A percentile compares a stretch with the other conserved stretches of the same genome.
Conservation (phyloP, 2,113 vertebrate genomes). For the Ictalurus punctatus region DNA sequence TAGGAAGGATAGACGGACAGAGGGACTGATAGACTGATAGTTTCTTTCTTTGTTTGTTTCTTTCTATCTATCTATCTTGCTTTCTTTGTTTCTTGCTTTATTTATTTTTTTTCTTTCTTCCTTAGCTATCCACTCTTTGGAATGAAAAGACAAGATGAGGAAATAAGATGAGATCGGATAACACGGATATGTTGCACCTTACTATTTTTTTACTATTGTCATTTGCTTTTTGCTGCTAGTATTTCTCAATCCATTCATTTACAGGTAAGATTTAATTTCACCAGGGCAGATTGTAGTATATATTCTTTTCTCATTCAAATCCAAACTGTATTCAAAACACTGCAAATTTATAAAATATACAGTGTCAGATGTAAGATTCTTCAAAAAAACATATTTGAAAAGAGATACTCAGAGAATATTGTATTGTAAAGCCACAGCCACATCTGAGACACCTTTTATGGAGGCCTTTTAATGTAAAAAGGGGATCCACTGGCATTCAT, state of each 20-base stretch:
- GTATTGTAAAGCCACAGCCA: conserved; percentile 25
- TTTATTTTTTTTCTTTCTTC: not conserved
- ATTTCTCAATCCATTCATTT: not conserved
- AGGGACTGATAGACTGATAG: not conserved
- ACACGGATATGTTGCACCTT: not conserved
- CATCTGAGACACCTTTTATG: conserved; percentile 8
- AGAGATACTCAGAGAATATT: conserved; percentile 3
- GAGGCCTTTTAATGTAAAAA: not conserved
- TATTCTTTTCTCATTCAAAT: not conserved
- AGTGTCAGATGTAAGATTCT: too few relatives aligned
- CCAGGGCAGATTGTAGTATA: not conserved
- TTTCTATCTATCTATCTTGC: not conserved
- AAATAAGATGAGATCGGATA: not conserved
- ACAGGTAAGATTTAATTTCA: not conserved
- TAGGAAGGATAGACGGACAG: not conserved
- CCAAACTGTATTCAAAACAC: not conserved
- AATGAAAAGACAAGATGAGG: not conserved
- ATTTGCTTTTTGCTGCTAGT: not conserved
- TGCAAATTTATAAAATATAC: not conserved
- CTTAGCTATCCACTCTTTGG: not conserved
- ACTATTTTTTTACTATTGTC: not conserved
- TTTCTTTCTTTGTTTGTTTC: not conserved
- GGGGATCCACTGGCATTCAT: conserved; percentile 15
- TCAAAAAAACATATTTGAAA: not conserved
- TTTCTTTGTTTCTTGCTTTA: not conserved